Evolutionary conservation across 2,113 vertebrate species (phyloP), one percentile per base, ranked within the genome.

Genomic region (Colossoma macropomum): DNA sequence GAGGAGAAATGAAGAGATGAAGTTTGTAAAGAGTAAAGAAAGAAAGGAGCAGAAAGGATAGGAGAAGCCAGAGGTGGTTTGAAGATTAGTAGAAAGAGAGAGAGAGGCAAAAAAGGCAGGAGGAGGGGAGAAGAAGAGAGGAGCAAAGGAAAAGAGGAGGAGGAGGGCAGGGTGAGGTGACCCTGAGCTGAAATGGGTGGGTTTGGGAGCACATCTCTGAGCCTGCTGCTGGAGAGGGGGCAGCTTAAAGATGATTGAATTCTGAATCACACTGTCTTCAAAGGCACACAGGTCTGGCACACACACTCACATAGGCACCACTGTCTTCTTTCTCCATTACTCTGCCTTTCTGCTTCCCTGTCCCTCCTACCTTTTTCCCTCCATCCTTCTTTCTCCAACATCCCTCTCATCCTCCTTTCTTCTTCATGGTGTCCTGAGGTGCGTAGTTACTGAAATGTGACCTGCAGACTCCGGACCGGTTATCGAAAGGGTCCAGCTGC

Each of bases 241-340:
- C 54, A 85, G 78, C 91, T 85, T 84, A 91, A 89, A 88, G 34
- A 59, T 78, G 86, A 92, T 83, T 90, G 84, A 89, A 87, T 85
- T 84, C 77, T 81, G 75, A 85, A 68, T 85, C 62, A 34, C 75
- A 80, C 73, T 75, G 54, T 74, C 85, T 89, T 92, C 86, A 90
- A 90, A 90, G 82, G 77, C 74, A 77, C 30, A 63, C 16, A 30
- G 48, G 45, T 45, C 69, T 48, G 38, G 41, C 16, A 2, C 10
- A 16, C 54, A 75, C 50, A 74, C 41, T 11, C 41, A 27, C 34
- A 41, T 23, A 45, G 4, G 4, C 41, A 28, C n/a, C 70, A n/a
- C 23, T 71, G 27, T 71, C 41, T 62, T 6, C 68, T 4, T 45
- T 32, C 45, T 19, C 59, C 52, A 34, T 66, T 34, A 23, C 17